Evolutionary conservation across 2,113 vertebrate species (phyloP), one percentile per base, ranked within the genome.

Genomic region (Leptodactylus fuscus): DNA sequence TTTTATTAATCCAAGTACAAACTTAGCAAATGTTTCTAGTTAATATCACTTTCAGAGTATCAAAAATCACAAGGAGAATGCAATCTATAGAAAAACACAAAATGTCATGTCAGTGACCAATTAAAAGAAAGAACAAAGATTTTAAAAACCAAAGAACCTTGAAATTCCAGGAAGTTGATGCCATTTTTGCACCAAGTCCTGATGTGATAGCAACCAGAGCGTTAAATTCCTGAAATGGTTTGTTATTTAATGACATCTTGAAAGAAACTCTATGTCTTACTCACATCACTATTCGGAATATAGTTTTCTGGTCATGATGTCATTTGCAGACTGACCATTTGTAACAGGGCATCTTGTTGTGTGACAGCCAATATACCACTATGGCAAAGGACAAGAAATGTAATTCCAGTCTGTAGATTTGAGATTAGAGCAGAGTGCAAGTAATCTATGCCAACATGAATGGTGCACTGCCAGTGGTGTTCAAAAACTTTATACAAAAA

Each of bases 1-100:
- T n/a, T n/a, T 27, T 27, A 60, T 27, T 60, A 2, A 10, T 60
- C 58, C 6, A 55, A n/a, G 53, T 27, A 27, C 13, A 60, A 60
- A 55, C 53, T n/a, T 55, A 55, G 58, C 58, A 60, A 60, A 60
- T 60, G 58, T 60, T 60, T 60, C 16, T 13, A 55, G 58, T 60
- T 27, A 24, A 12, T 60, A 8, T 12, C 58, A 60, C 55, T 27
- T 60, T n/a, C 11, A 1, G 58, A 27, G 20, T 60, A 60, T 12
- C 24, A 60, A 12, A 58, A 60, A 60, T 60, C n/a, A 27, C n/a
- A 60, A 12, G 58, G 58, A 60, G 3, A 60, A 60, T 27, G 62
- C 34, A 34, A 67, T 15, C 62, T 67, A 36, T 20, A 34, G 4
- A 38, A 36, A 38, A 10, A 38, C 13, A 7, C n/a, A 69, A 36